phyloP scores from a whole-genome alignment of 2,113 vertebrate genomes.

The Albula goreensis region DNA sequence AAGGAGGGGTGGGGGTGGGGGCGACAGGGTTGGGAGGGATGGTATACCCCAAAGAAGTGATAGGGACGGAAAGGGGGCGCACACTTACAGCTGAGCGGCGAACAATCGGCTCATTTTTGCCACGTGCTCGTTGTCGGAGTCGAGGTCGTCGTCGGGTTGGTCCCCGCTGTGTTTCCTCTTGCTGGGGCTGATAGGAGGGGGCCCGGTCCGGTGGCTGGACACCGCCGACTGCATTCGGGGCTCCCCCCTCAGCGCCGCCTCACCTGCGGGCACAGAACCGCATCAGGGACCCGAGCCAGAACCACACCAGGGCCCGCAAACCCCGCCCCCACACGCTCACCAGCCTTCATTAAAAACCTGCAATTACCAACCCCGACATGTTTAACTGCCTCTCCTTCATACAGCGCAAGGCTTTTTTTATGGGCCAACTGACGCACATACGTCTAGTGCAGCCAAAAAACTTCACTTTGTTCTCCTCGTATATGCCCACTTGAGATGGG shows the following conservation, averaged over 20 bases:
- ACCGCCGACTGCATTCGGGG: constrained; percentile 88
- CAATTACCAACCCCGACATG: neutral
- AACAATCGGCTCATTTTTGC: constrained; percentile 95
- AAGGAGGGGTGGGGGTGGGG: no score
- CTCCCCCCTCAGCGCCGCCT: constrained; percentile 90
- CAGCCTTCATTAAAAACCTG: neutral
- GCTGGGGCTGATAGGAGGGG: constrained; percentile 93
- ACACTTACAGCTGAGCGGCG: constrained; percentile 86
- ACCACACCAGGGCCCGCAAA: no score
- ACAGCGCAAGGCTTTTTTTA: neutral
- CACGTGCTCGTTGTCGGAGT: constrained; percentile 87
- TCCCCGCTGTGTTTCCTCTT: constrained; percentile 92
- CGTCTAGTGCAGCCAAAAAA: constrained; percentile 13
- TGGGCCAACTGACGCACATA: constrained; percentile 6
- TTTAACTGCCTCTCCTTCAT: neutral
- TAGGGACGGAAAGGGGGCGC: neutral
- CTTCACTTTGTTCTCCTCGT: constrained; percentile 2
- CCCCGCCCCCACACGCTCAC: neutral
- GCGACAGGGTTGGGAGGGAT: no score
- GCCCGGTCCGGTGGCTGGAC: constrained; percentile 87
- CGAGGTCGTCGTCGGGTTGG: constrained; percentile 82
- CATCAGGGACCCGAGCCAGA: no score
- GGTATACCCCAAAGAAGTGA: constrained; percentile 13
- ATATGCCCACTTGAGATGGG: constrained; percentile 1
- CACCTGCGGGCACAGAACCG: constrained; percentile 67